phyloP scores from a whole-genome alignment of 2,797 vertebrate genomes.

The Sebastes hopkinsi region DNA sequence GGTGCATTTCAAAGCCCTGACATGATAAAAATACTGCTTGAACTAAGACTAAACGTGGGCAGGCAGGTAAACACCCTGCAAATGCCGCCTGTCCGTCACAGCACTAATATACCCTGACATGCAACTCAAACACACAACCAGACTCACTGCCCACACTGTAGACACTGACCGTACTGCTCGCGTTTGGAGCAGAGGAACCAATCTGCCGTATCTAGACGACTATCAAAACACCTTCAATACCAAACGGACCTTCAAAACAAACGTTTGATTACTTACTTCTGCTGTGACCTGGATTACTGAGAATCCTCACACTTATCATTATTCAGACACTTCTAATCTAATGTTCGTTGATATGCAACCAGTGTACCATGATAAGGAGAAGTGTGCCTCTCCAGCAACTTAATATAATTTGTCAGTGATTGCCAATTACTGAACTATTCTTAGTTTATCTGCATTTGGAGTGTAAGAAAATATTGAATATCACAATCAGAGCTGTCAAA shows the following conservation, averaged over 20 bases:
- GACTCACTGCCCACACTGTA: conserved; percentile 4
- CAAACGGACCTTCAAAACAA: neutral
- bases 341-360: conserved; percentile 5
- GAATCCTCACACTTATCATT: conserved; percentile 4
- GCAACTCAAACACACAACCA: conserved; percentile 34
- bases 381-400: neutral
- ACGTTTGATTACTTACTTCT: neutral
- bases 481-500: too few relatives aligned
- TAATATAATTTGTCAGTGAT: conserved; percentile 18
- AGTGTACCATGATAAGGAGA: neutral
- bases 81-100: conserved; percentile 39
- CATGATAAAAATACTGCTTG: conserved; percentile 10
- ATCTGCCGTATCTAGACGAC: neutral
- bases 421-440: conserved; percentile 15
- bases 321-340: conserved; percentile 4
- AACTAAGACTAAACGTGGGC: neutral
- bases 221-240: neutral
- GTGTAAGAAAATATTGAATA: too few relatives aligned
- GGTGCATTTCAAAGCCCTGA: conserved; percentile 9
- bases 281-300: neutral
- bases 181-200: neutral
- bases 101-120: conserved; percentile 36
- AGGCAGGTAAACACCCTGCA: conserved; percentile 21
- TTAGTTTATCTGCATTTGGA: neutral
- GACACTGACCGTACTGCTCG: neutral